Evolutionary conservation across 2,888 invertebrate genomes (phyloP).

Genomic region (Noctua janthina): DNA sequence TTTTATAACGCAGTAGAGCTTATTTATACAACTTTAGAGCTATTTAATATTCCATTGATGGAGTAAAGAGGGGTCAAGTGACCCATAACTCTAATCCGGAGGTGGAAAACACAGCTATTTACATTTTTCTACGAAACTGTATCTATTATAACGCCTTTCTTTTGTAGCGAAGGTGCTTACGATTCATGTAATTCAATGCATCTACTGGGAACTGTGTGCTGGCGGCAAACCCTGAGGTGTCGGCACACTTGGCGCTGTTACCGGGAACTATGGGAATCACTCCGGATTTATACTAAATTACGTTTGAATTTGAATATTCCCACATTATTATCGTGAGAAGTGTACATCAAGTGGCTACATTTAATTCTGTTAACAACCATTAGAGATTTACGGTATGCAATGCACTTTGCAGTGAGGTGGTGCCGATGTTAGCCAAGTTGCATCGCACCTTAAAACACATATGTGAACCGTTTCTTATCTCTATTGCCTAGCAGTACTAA

Average conservation of each 20-base stretch:
- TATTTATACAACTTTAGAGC: conserved; percentile 70
- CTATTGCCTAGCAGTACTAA: conserved; percentile 7
- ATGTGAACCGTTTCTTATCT: conserved; percentile 1
- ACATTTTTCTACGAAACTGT: conserved; percentile 84
- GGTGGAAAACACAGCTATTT: conserved; percentile 79
- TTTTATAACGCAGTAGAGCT: conserved; percentile 50
- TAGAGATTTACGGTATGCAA: conserved; percentile 14
- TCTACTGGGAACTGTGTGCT: conserved; percentile 60
- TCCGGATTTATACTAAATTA: conserved; percentile 51
- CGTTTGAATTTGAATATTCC: conserved; percentile 56
- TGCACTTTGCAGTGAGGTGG: conserved; percentile 5
- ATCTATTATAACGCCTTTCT: conserved; percentile 79
- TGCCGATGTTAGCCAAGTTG: neutral
- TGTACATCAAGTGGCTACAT: conserved; percentile 11
- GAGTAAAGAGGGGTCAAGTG: conserved; percentile 80
- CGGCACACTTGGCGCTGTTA: conserved; percentile 49
- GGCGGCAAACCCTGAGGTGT: conserved; percentile 58
- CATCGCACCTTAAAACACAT: conserved; percentile 4
- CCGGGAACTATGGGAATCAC: conserved; percentile 49
- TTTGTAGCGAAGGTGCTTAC: conserved; percentile 77
- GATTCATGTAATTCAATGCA: conserved; percentile 75
- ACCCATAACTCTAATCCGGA: conserved; percentile 83
- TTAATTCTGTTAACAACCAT: conserved; percentile 31
- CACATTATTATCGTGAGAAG: conserved; percentile 57
- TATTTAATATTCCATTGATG: conserved; percentile 83